phyloP scores from a whole-genome alignment of 2,797 vertebrate genomes.

The Melanogrammus aeglefinus region DNA sequence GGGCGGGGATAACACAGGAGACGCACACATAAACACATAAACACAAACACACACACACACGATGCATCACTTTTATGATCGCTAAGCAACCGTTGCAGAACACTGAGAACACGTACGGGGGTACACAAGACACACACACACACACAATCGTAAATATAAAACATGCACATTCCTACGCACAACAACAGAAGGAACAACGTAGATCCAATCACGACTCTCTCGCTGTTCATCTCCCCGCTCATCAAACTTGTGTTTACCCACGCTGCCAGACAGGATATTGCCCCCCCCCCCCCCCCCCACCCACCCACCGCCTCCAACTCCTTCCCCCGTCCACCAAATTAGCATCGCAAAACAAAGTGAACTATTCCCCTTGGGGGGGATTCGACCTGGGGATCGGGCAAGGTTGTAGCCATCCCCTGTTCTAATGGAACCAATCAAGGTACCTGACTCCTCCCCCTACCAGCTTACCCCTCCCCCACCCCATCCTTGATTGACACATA shows the following conservation, averaged over 20 bases:
- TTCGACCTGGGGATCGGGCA: not conserved
- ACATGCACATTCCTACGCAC: not conserved
- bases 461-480: constrained; percentile 20
- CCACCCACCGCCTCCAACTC: no score
- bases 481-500: constrained; percentile 39
- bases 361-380: no score
- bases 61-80: not conserved
- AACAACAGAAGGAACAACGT: not conserved
- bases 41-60: not conserved
- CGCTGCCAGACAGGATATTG: not conserved
- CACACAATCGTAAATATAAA: not conserved
- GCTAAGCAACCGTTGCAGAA: not conserved
- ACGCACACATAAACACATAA: not conserved
- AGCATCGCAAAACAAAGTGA: no score
- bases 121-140: not conserved
- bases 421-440: constrained; percentile 49
- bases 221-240: not conserved
- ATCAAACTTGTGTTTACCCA: not conserved
- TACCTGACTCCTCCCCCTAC: constrained; percentile 16
- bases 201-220: not conserved
- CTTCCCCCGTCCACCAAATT: no score
- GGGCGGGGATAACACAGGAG: not conserved
- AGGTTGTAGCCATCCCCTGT: constrained; percentile 43
- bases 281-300: no score
- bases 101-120: not conserved